Base-by-base conservation (phyloP, 2,888 invertebrate species). In the Amphimallon solstitiale region DNA sequence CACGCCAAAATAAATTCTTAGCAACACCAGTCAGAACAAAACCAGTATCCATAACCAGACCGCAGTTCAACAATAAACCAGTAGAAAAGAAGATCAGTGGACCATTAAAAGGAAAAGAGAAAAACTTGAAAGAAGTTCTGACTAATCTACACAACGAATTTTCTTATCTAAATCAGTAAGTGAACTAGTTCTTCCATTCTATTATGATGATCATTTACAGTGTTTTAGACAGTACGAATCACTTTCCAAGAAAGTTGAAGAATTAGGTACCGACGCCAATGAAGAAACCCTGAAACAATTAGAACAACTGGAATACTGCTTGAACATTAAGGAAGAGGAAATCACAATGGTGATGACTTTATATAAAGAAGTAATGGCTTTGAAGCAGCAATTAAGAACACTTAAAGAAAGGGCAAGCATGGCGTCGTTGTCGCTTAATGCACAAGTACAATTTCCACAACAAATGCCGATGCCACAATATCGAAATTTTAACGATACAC, bases 321-420 rank as follows among this genome's bases (percentile, higher is more conserved):
- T 78, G 15, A 79, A 75, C 38, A 79, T 78, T 46, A 83, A 83
- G 70, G 83, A 83, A 70, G 80, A 81, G 59, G 83, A 83, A 71
- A 83, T 83, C 3, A 78, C 77, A 9, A 81, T 82, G 79, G 82
- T 83, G 15, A 81, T 83, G 80, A 70, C 77, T 1, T 70, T 83
- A 15, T 82, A 81, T 66, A 81, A 80, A 43, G 83, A 83, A 70
- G 81, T 84, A n/a, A 46, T 81, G 46, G 80, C 80, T 2, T 70
- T 81, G 48, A 83, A 83, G 69, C 77, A 81, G 49, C 82, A 82
- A 72, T 78, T 82, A 5, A 80, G 76, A 70, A 68, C 68, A 10
- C 69, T 81, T 60, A 79, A 78, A 67, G 76, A 79, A 52, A 75
- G 75, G 23, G 72, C 74, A 1, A 78, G 80, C 62, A 71, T 76